Evolutionary conservation across 1,140 invertebrate genomes (phyloP), one percentile per base, ranked within the genome.

Genomic region (Polyergus mexicanus): DNA sequence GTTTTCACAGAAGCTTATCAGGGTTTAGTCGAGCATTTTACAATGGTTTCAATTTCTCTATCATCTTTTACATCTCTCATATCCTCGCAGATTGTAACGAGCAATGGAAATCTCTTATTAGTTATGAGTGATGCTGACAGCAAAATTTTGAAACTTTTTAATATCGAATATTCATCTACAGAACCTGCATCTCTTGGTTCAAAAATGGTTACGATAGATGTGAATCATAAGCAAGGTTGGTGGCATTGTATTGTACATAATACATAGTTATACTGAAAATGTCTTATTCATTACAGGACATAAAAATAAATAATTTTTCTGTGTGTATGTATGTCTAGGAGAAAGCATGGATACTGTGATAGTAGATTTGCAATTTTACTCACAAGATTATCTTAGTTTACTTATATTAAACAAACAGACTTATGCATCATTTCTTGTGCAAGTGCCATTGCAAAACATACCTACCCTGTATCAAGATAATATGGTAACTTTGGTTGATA

Each of bases 301-400:
- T 56, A 68, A 56, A 41, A 88, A 62, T 88, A 58, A 41, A 62
- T 63, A 66, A 84, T 60, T 87, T 80, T 22, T 84, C 13, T 62
- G 41, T 69, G 11, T 65, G 3, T 85, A 28, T 28, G 25, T 32
- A 3, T 32, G 81, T 77, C 56, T 71, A 35, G 87, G 86, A 84
- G 69, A 75, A 16, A 56, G 35, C 2, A 84, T 35, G 0, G 85
- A 89, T 80, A 92, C 47, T 65, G 88, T 80, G 62, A 94, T 97
- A 35, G 88, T 96, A 47, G 97, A 98, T 93, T 88, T 98, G 19
- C 97, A 98, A 92, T 98, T 98, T 95, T 99, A 98, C 94, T 98
- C 97, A 1, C 95, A 96, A 47, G 97, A 97, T 60, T 97, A 96
- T 68, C 89, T 99, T 3, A 98, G 98, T 8, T 91, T 98, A 32